These are phyloP conservation scores for Neolamprologus sp. DNA, from an alignment of 2,113 vertebrate species.

Conservation along the genomic window DNA sequence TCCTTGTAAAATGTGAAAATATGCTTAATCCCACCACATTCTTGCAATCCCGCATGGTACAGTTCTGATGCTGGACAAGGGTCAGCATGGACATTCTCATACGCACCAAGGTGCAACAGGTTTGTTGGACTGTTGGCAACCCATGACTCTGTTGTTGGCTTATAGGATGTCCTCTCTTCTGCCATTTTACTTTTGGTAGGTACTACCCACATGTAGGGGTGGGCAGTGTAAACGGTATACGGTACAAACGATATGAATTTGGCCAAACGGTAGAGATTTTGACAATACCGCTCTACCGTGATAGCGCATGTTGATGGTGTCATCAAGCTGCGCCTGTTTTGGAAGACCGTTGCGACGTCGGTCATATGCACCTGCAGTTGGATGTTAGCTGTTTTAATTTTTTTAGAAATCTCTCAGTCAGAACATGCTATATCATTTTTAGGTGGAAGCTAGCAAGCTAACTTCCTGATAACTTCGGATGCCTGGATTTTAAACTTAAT, in stretches of 20 bases:
- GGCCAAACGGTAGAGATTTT: background rate
- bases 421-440: background rate
- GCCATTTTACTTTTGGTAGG: background rate
- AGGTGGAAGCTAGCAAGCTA: background rate
- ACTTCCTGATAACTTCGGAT: background rate
- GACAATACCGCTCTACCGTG: background rate
- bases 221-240: background rate
- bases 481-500: background rate
- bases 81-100: background rate
- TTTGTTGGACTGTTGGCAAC: background rate
- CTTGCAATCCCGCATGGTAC: background rate
- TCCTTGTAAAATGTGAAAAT: background rate
- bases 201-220: background rate
- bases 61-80: background rate
- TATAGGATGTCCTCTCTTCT: background rate
- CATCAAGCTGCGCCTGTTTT: background rate
- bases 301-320: background rate
- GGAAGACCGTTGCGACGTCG: fast-evolving
- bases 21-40: background rate
- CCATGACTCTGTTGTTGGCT: background rate
- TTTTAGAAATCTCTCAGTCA: background rate
- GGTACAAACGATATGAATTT: fast-evolving
- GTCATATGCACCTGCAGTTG: background rate
- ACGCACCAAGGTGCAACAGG: background rate
- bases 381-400: background rate